Conservation (phyloP, 2,113 vertebrate species). For the Hypocryptadius cinnamomeus region DNA sequence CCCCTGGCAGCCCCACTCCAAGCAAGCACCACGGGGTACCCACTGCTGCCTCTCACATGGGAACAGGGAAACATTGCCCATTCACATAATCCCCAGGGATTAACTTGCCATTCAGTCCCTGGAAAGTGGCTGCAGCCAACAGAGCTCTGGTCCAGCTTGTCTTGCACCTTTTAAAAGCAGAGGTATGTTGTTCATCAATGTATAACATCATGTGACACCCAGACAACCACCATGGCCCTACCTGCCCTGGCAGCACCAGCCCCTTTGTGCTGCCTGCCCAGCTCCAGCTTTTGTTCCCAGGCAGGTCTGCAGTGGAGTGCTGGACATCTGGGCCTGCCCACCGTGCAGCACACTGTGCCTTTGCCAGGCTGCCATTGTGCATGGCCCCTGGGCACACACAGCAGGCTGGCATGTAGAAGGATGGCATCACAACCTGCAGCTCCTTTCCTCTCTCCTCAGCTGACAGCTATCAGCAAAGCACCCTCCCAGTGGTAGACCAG, state of each 20-base stretch:
- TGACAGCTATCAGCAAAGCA: not conserved
- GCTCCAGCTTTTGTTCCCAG: constrained; percentile 37
- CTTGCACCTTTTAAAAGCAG: not conserved
- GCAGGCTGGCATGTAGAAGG: not conserved
- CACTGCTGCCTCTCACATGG: not conserved
- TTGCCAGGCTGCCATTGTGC: not conserved
- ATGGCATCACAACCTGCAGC: not conserved
- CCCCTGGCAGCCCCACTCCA: not conserved
- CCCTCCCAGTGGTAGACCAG: not conserved
- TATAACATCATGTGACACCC: not conserved
- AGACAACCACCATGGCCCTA: not conserved
- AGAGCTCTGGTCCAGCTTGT: not conserved
- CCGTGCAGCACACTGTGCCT: rapidly evolving
- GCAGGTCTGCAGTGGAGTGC: not conserved
- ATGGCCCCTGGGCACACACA: rapidly evolving
- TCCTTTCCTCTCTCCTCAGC: not conserved
- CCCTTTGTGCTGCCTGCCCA: not conserved
- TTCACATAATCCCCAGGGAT: no score
- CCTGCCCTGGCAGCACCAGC: not conserved
- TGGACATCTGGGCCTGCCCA: not conserved
- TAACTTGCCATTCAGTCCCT: constrained; percentile 7
- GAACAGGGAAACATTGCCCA: not conserved
- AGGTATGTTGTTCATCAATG: not conserved
- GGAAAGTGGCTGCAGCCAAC: not conserved
- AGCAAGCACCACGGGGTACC: not conserved